Evolutionary conservation across 2,888 invertebrate species (phyloP), one percentile per base, ranked within the genome.

Genomic region (Xylota segnis): DNA sequence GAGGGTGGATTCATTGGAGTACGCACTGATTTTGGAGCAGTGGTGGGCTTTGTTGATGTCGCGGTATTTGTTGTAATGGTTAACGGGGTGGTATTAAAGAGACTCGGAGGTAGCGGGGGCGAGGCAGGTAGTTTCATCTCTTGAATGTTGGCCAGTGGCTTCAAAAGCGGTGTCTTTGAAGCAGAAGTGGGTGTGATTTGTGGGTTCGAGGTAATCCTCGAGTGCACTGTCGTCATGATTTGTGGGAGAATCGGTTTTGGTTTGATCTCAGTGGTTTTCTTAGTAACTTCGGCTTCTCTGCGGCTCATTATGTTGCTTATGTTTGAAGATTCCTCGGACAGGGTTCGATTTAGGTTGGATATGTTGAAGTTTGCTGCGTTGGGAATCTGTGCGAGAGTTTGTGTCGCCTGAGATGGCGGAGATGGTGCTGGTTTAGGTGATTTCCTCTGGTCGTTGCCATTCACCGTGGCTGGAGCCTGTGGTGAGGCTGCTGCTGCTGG

Each of bases 91-190:
- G 90, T 90, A 63, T 92, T 92, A 58, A 92, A 92, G 2, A 92
- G 87, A 68, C 92, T 92, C 9, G 92, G 92, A 6, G 92, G 92
- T 76, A 92, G 63, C 0, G 92, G 92, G 4, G 92, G 91, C 2
- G 92, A 92, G 0, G 90, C 89, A 0, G 91, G 91, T 59, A 92
- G 54, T 16, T 89, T 89, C 7, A 89, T 74, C 16, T 90, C 90
- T 47, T 89, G 90, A 14, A 89, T 88, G 27, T 68, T 88, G 9
- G 81, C 50, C 4, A 89, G 43, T 0, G 89, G 79, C 77, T 90
- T 90, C 5, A 86, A 87, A 37, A 88, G 75, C 10, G 70, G 70
- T 34, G 63, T 59, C 71, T 71, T 86, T 0, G 54, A 9, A n/a
- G 50, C 27, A 1, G 56, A 34, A n/a, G 77, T 82, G 0, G 76